Evolutionary conservation across 2,797 vertebrate genomes (phyloP).

Genomic region (Poecilia velifera): DNA sequence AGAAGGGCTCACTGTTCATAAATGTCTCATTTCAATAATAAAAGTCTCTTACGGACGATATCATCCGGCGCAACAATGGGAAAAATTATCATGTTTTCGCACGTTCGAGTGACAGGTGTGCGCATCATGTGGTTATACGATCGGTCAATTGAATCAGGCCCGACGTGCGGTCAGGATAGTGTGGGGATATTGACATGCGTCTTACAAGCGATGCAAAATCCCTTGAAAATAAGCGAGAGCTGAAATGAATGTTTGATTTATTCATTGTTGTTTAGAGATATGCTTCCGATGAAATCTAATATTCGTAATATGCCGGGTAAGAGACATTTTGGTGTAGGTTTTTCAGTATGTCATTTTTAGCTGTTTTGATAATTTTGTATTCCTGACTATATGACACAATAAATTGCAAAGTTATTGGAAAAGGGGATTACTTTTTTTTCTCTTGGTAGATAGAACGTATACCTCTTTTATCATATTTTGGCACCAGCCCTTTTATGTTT

Average conservation of each 20-base stretch:
- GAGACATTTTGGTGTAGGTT: background rate
- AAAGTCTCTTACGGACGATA: constrained; percentile 56
- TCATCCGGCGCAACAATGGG: constrained; percentile 25
- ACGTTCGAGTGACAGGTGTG: constrained; percentile 58
- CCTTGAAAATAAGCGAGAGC: background rate
- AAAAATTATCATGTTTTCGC: constrained; percentile 51
- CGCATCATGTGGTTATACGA: constrained; percentile 49
- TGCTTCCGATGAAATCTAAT: background rate
- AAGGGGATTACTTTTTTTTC: background rate
- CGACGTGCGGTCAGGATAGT: background rate
- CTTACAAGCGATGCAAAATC: constrained; percentile 44
- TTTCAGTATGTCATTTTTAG: background rate
- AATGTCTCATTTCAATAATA: constrained; percentile 80
- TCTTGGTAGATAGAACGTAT: background rate
- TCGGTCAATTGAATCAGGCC: constrained; percentile 44
- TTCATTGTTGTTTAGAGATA: background rate
- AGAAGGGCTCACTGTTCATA: constrained; percentile 48
- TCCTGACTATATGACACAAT: background rate
- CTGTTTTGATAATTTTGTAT: background rate
- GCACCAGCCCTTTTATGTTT: background rate
- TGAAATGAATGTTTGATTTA: constrained; percentile 15
- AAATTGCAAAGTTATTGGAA: background rate
- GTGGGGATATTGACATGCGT: constrained; percentile 45
- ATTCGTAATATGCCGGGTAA: background rate
- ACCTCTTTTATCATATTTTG: background rate